Base-by-base conservation (phyloP, 1,140 invertebrate genomes). In the Ceratina australensis region DNA sequence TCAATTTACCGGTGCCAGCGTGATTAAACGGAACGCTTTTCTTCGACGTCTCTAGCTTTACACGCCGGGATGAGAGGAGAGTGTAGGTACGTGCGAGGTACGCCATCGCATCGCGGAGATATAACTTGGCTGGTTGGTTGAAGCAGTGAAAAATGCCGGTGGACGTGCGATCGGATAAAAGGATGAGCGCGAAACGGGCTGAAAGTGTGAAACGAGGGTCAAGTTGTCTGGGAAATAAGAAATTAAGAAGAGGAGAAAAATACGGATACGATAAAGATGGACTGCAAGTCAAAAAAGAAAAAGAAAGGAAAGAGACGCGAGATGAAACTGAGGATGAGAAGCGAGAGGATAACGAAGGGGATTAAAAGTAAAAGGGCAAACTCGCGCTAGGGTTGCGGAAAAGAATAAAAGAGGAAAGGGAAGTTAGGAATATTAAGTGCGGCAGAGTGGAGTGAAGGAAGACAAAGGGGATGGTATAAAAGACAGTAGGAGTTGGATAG, bases 11-110 rank as follows among this genome's bases (percentile, higher is more conserved):
- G 72, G 33, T 61, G 66, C 59, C 28, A 22, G 59, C 72, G 68
- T 77, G 81, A 84, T 84, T 84, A 83, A 83, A 83, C 78, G 78
- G 42, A 66, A 73, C 78, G 81, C 50, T 83, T 80, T 60, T n/a
- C 78, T 80, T 75, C 72, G 61, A 64, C 60, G 61, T n/a, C 47
- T 15, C 0, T 12, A 16, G 12, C n/a, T 28, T n/a, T 47, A 50
- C 63, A 74, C 47, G 10, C 18, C 12, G 0, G 50, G 50, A 33
- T 7, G 50, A 26, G 28, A 47, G 20, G 28, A 18, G 26, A 65
- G 50, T 15, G 18, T n/a, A 26, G 26, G 69, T 72, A 57, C 59
- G 72, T n/a, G 65, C 1, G 65, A 68, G 56, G 20, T 54, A 15
- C n/a, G 33, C 3, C 33, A 42, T 42, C 33, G 33, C 47, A 54